Evolutionary conservation across 1,140 invertebrate genomes (phyloP), one percentile per base, ranked within the genome.

Genomic region (Drosophila triauraria): DNA sequence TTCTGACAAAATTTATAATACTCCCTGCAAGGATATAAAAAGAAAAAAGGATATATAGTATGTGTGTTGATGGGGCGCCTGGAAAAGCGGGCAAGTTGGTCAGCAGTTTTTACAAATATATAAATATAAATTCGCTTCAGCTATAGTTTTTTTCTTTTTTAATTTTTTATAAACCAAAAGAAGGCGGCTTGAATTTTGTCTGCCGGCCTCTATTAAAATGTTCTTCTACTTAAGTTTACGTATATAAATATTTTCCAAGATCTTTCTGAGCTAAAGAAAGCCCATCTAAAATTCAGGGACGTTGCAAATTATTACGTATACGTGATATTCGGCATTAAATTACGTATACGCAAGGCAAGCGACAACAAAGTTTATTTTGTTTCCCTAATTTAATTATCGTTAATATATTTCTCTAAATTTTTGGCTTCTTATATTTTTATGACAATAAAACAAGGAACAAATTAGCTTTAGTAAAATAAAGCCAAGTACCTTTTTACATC

Each of bases 51-150:
- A 54, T 35, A 38, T 53, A 35, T 17, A 8, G 17, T 23, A 38
- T 54, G 51, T 35, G 17, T 23, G 30, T 35, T 53, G 5, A 4
- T 35, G 50, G 50, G 30, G 6, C 17, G 32, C n/a, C 17, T 12
- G 35, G 44, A 56, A 56, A 44, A 70, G 65, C 27, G 42, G 51
- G 65, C 51, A 71, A 71, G 65, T 48, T 71, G 69, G 69, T 72
- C 69, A 72, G 69, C 69, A 72, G 42, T 50, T 72, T 72, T 17
- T 4, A 50, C 38, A 71, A 69, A 46, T 69, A 40, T 42, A 70
- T 47, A 57, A 57, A 48, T 71, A 71, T 13, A 69, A 42, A 70
- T 58, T 59, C 30, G 44, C 25, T 27, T 27, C 20, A 27, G n/a
- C 13, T 38, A 15, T 32, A 7, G 25, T 10, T 47, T n/a, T 44